Evolutionary conservation across 2,113 vertebrate species (phyloP).

Genomic region (Prunella fulvescens): DNA sequence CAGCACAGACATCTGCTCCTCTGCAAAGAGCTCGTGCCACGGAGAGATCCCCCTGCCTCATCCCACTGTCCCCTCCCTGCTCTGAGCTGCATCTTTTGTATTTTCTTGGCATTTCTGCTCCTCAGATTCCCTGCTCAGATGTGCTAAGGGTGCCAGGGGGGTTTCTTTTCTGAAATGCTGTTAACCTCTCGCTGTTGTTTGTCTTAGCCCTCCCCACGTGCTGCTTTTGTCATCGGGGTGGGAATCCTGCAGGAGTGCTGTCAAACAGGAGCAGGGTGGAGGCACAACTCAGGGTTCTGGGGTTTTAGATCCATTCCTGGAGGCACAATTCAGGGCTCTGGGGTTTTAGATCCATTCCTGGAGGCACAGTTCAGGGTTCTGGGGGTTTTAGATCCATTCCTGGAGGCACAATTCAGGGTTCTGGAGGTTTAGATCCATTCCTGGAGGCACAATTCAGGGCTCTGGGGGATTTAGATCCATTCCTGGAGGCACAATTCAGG

Average conservation of each 20-base stretch:
- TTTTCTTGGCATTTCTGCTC: background rate
- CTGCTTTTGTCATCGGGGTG: background rate
- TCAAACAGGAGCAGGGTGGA: rapidly evolving
- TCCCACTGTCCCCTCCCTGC: background rate
- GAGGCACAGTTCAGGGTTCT: too few species aligned
- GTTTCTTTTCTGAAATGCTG: background rate
- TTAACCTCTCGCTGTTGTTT: background rate
- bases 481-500: too few species aligned
- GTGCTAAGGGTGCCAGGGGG: background rate
- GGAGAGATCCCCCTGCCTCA: background rate
- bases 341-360: too few species aligned
- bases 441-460: too few species aligned
- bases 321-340: too few species aligned
- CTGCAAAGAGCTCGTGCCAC: background rate
- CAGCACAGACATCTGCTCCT: background rate
- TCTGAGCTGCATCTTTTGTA: background rate
- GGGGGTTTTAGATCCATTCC: too few species aligned
- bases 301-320: background rate
- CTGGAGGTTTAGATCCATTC: too few species aligned
- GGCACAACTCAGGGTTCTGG: background rate
- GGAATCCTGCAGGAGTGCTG: background rate
- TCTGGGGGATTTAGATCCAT: too few species aligned
- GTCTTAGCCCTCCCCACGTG: background rate
- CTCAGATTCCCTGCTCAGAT: background rate
- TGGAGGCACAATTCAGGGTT: too few species aligned